Base-by-base conservation (phyloP, 2,113 vertebrate species). In the Chinchilla lanigera region DNA sequence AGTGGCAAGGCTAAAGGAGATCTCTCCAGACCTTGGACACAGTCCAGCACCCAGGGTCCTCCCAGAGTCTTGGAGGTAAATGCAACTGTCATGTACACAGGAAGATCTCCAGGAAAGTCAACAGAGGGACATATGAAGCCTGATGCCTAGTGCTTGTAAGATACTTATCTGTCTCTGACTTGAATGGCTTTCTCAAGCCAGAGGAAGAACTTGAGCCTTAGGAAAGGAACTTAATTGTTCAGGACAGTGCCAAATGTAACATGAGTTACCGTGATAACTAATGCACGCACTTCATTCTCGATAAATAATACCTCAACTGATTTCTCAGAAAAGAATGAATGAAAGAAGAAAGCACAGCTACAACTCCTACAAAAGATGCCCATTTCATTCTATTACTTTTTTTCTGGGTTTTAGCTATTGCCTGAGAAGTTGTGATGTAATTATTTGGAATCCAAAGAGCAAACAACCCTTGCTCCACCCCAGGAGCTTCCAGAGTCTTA, bases 241-340 rank as follows among this genome's bases (percentile, higher is more conserved):
- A 60, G 52, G 61, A 56, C 86, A 90, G 86, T 93, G 95, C 96
- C 96, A 94, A 92, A 67, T 58, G 96, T 89, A 96, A 90, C 95
- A 73, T 88, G 77, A 96, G 97, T 97, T 97, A 88, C 96, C 96
- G 96, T 96, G 96, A 96, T 41, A 97, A 93, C 95, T 87, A 97
- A 97, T 97, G 94, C 90, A 89, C 86, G 91, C 54, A 82, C 44
- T 96, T 97, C 86, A 93, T 95, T 95, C 90, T 96, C 83, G 84
- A 96, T 93, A 97, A 95, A 94, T 93, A 97, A 92, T 96, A 88
- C 89, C 83, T 93, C 56, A 96, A 96, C 96, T 97, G 90, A 83
- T 92, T 94, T 97, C 89, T 94, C 86, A 86, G 90, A 83, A 77
- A 95, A 87, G 65, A 91, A 92, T 88, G 88, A 90, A 90, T 58